Percentiles rank a stretch among this genome's conserved stretches.
phyloP scores from a whole-genome alignment of 1,140 invertebrate species.

The Drosophila quadrilineata region DNA sequence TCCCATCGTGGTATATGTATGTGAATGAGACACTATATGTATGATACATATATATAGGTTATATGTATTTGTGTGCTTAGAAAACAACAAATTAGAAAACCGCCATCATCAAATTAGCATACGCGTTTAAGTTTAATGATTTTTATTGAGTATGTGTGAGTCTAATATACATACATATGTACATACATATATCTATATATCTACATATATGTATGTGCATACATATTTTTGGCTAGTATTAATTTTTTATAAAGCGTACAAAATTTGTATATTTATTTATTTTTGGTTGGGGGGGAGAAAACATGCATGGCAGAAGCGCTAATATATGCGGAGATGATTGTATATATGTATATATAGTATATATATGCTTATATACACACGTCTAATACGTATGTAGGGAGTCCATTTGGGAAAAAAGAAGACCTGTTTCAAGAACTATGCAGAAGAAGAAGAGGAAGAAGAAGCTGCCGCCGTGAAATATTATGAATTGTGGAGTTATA shows the following conservation, averaged over 20 bases:
- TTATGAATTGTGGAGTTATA: slow-evolving; percentile 7
- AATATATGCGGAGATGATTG: slow-evolving; percentile 32
- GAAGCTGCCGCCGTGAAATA: background rate
- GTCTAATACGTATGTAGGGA: slow-evolving; percentile 14
- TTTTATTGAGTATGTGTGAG: slow-evolving; percentile 40
- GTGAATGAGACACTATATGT: too few species aligned
- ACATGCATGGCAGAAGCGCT: slow-evolving; percentile 29
- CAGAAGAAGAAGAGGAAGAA: background rate
- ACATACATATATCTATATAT: slow-evolving; percentile 28
- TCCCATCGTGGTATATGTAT: slow-evolving; percentile 12
- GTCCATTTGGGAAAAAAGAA: slow-evolving; percentile 11
- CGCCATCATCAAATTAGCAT: slow-evolving; percentile 76
- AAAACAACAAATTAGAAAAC: slow-evolving; percentile 71
- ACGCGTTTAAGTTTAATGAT: slow-evolving; percentile 71
- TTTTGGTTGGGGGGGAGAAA: slow-evolving; percentile 11
- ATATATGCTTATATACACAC: too few species aligned
- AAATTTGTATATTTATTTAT: slow-evolving; percentile 34
- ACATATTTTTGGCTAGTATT: slow-evolving; percentile 41
- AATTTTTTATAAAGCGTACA: slow-evolving; percentile 71
- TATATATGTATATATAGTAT: too few species aligned
- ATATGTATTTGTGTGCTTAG: slow-evolving; percentile 1
- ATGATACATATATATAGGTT: too few species aligned
- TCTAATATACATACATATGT: slow-evolving; percentile 49
- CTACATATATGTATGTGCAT: slow-evolving; percentile 4
- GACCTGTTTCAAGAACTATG: too few species aligned